Percentiles rank a stretch among this genome's conserved stretches.
Evolutionary conservation across 2,888 invertebrate genomes (phyloP).

Genomic region (Yponomeuta cagnagella): DNA sequence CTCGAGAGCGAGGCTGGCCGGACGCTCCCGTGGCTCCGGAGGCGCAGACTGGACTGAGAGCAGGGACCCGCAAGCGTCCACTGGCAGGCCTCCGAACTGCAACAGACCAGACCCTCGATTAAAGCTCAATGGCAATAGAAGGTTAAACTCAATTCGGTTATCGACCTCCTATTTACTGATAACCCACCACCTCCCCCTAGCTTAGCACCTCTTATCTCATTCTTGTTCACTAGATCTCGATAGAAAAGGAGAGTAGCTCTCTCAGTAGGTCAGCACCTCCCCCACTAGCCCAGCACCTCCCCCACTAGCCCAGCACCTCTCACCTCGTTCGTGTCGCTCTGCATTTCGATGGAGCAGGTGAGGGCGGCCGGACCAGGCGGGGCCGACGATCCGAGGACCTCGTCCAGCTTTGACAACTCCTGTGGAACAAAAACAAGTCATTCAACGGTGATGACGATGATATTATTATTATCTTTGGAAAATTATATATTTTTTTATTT

Average conservation of each 20-base stretch:
- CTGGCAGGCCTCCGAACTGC: constrained; percentile 36
- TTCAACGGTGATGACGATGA: not conserved
- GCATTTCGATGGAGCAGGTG: constrained; percentile 59
- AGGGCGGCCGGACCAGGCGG: constrained; percentile 52
- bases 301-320: not conserved
- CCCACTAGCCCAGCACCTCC: not conserved
- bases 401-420: constrained; percentile 58
- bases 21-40: constrained; percentile 63
- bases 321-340: constrained; percentile 45
- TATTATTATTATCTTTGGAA: not conserved
- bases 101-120: not conserved
- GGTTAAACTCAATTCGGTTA: too few relatives aligned
- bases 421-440: constrained; percentile 26
- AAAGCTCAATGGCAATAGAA: not conserved
- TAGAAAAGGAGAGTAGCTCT: not conserved
- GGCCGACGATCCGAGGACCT: constrained; percentile 55
- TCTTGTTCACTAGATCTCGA: not conserved
- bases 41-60: constrained; percentile 83
- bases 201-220: not conserved
- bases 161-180: too few relatives aligned
- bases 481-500: too few relatives aligned
- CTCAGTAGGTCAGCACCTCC: too few relatives aligned
- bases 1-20: constrained; percentile 56
- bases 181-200: not conserved
- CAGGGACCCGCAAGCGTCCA: constrained; percentile 75